phyloP scores from a whole-genome alignment of 2,797 vertebrate species.

The Bryconaethiops microstoma region DNA sequence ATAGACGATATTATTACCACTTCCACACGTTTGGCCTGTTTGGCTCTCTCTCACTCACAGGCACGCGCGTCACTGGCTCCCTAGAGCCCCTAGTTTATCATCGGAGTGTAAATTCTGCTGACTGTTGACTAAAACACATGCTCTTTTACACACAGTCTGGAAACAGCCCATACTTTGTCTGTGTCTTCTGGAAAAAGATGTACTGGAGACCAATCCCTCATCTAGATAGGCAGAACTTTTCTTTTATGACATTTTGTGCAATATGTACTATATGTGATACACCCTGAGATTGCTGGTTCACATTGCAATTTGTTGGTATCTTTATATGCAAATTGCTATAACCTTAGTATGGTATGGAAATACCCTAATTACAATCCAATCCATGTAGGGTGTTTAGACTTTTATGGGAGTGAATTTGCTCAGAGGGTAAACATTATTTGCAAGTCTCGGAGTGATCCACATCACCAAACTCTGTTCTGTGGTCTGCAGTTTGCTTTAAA shows the following conservation, averaged over 20 bases:
- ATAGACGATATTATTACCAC: conserved; percentile 61
- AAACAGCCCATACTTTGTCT: conserved; percentile 36
- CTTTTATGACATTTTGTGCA: neutral
- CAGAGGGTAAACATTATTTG: too few species aligned
- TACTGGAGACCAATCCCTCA: neutral
- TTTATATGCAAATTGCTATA: neutral
- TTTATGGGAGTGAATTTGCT: neutral
- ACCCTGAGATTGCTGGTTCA: neutral
- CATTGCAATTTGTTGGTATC: neutral
- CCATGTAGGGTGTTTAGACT: neutral
- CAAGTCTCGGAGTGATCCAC: too few species aligned
- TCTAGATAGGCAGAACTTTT: conserved; percentile 9
- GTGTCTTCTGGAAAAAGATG: conserved; percentile 13
- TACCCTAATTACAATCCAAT: too few species aligned
- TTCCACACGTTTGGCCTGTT: conserved; percentile 64
- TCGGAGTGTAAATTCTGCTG: conserved; percentile 68
- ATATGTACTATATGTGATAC: neutral
- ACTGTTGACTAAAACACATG: conserved; percentile 64
- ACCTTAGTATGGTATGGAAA: neutral
- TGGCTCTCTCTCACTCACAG: conserved; percentile 41
- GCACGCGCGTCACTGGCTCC: conserved; percentile 56
- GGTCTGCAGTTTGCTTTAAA: neutral
- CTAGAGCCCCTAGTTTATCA: conserved; percentile 80
- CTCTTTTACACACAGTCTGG: conserved; percentile 38
- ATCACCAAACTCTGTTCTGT: neutral